Conservation (phyloP, 2,888 invertebrate genomes). For the Epinotia brunnichana region DNA sequence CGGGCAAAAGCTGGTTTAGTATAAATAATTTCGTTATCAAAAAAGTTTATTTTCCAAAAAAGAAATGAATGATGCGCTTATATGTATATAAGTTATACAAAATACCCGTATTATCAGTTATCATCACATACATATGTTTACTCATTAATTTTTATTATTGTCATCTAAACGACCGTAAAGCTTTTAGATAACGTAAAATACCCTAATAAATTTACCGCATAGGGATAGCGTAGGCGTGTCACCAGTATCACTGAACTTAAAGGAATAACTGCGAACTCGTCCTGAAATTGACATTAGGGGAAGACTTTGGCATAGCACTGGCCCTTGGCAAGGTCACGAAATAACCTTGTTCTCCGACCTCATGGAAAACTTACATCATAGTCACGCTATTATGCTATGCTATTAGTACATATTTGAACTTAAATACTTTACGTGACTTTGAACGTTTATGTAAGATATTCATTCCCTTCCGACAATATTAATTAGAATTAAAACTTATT, state of each 20-base stretch:
- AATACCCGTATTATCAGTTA: too few species aligned
- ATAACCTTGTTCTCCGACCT: conserved; percentile 44
- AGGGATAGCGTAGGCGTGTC: conserved; percentile 8
- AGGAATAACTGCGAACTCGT: conserved; percentile 38
- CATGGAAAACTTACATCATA: conserved; percentile 36
- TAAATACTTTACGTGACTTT: conserved; percentile 24
- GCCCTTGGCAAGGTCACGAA: conserved; percentile 43
- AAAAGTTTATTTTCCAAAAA: too few species aligned
- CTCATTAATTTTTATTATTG: conserved; percentile 27
- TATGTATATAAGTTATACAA: too few species aligned
- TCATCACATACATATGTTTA: background rate
- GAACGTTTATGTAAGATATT: too few species aligned
- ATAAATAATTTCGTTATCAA: too few species aligned
- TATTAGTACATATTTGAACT: conserved; percentile 4
- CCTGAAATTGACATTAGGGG: conserved; percentile 46
- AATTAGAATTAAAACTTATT: too few species aligned
- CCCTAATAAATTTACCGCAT: conserved; percentile 41
- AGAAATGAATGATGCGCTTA: too few species aligned
- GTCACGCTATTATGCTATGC: conserved; percentile 25
- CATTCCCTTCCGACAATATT: too few species aligned
- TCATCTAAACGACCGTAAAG: conserved; percentile 21
- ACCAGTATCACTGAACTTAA: conserved; percentile 34
- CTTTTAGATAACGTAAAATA: conserved; percentile 34
- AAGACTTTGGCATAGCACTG: conserved; percentile 32
- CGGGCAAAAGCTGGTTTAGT: too few species aligned